Percentiles rank a stretch among this genome's conserved stretches.
Conservation (phyloP, 2,113 vertebrate species). For the Plestiodon gilberti region DNA sequence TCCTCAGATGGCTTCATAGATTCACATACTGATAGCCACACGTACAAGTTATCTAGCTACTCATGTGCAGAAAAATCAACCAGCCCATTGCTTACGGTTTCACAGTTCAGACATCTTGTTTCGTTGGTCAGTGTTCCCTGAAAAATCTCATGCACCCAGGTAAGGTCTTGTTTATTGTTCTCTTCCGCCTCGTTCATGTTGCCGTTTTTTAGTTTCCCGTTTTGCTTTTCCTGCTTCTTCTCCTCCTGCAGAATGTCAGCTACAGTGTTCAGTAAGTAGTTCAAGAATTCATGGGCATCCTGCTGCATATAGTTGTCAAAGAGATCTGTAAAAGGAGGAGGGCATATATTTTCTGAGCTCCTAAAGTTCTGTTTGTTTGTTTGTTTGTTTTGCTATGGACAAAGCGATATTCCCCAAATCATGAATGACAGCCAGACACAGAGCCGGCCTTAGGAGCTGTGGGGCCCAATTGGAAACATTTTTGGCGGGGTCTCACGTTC, state of each 20-base stretch:
- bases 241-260: constrained; percentile 98
- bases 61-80: constrained; percentile 33
- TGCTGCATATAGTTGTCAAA: constrained; percentile 99
- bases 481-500: too few species aligned
- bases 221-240: constrained; percentile 96
- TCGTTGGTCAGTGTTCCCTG: constrained; percentile 98
- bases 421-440: too few species aligned
- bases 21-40: constrained; percentile 39
- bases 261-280: constrained; percentile 97
- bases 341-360: constrained; percentile 24
- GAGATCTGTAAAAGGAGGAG: constrained; percentile 84
- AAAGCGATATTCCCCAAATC: too few species aligned
- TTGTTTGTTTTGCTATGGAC: too few species aligned
- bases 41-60: constrained; percentile 52
- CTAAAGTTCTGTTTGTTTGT: not conserved
- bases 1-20: constrained; percentile 66
- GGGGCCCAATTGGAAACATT: too few species aligned
- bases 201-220: constrained; percentile 93
- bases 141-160: constrained; percentile 99
- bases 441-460: too few species aligned
- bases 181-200: constrained; percentile 86
- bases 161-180: constrained; percentile 89
- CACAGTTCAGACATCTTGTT: constrained; percentile 98
- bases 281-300: constrained; percentile 97
- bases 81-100: constrained; percentile 85